Base-by-base conservation (phyloP, 2,888 invertebrate species). In the Dryocosmus kuriphilus region DNA sequence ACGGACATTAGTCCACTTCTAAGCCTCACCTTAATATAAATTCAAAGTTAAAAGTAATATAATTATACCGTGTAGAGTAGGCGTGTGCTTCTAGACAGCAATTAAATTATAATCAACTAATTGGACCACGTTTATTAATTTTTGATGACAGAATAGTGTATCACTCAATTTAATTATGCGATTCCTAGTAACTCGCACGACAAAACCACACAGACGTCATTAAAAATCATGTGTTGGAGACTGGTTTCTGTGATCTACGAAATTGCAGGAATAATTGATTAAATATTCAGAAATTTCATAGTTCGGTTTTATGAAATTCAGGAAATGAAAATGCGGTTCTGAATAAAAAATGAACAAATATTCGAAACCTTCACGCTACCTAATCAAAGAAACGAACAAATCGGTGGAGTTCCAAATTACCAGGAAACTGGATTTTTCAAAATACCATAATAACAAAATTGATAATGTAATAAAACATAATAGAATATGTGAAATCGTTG, bases 51-150 rank as follows among this genome's bases (percentile, higher is more conserved):
- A 27, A 27, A 67, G 14, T 67, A 67, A 67, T 67, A 46, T 46
- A 41, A 46, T 67, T 67, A 67, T 27, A 30, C 4, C 14, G 0
- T 19, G 9, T 41, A 46, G 9, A n/a, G 24, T 41, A 46, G 27
- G 30, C 30, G 41, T 41, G 65, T 41, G 24, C 41, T 65, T 9
- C 24, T 24, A 24, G 35, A 24, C 27, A 7, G 11, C 6, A 67
- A 67, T 67, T 30, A 67, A 16, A 27, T 51, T 65, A 19, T 46
- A 67, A 67, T 67, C 46, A 46, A 30, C 67, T 67, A 67, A 67
- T 67, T 67, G 67, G 27, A 22, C 67, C 14, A 46, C 46, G n/a
- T 24, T 67, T 67, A 24, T 16, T 67, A 24, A 7, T 27, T 46
- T 67, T 67, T 67, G 27, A n/a, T n/a, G n/a, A 46, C 30, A 67